These are phyloP conservation scores for Rhipidura dahli DNA, from an alignment of 2,113 vertebrate species.

Conservation along the genomic window DNA sequence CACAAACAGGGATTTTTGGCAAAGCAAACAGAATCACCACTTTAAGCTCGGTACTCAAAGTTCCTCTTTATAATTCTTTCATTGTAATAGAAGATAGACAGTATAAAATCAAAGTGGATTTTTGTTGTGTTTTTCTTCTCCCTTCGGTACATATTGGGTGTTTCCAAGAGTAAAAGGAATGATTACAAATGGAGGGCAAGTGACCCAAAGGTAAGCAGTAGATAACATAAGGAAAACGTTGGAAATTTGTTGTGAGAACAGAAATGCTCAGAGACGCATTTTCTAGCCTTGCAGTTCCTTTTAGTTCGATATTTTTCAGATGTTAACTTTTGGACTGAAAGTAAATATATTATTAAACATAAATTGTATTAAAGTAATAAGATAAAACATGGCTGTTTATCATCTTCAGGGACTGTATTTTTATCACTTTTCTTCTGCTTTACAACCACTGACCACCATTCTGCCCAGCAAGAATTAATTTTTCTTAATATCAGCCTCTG, in stretches of 20 bases:
- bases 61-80: background rate
- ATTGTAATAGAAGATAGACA: background rate
- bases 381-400: background rate
- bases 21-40: background rate
- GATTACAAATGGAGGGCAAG: background rate
- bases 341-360: background rate
- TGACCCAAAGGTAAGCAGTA: background rate
- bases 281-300: background rate
- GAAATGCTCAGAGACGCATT: background rate
- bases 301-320: background rate
- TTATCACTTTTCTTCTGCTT: background rate
- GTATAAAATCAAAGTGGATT: background rate
- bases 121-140: background rate
- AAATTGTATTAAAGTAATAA: background rate
- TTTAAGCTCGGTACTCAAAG: background rate
- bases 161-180: background rate
- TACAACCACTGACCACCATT: background rate
- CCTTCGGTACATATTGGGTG: accelerated
- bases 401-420: background rate
- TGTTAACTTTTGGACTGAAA: background rate
- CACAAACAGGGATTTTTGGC: background rate
- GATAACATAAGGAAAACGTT: background rate
- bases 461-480: background rate
- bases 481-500: background rate
- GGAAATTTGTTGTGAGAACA: background rate